Evolutionary conservation across 2,113 vertebrate genomes (phyloP), one percentile per base, ranked within the genome.

Genomic region (Bujurquina vittata): DNA sequence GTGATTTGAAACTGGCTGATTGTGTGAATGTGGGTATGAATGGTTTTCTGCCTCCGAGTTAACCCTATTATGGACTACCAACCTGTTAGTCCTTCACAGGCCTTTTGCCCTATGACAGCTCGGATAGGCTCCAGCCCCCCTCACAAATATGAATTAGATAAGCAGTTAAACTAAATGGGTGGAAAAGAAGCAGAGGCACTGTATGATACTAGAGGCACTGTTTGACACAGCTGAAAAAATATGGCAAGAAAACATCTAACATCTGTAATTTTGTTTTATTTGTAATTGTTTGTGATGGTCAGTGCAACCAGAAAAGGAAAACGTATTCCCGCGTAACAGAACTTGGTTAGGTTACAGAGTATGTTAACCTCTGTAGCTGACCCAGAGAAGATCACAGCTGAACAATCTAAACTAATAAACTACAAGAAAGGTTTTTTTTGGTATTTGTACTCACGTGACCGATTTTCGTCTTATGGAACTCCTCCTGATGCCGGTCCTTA

Each of bases 401-500:
- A 69, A 69, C 15, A 72, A 52, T 72, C 65, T 72, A 52, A 18
- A 52, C 18, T 17, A 18, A 49, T 17, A 49, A 17, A 49, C 15
- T 17, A 49, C 46, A 6, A 15, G 46, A 49, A 17, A 15, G 46
- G 26, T 26, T 17, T 1, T 49, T 49, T 52, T 52, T 52, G 20
- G 31, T 12, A 18, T 61, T 17, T 62, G 3, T 37, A 93, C 97
- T 97, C 86, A 99, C 97, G 2, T 95, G 95, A 2, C 93, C 89
- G 1, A 94, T 92, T 84, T 96, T 97, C 85, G 95, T 96, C 83
- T 97, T 97, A 90, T 96, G 95, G 3, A 94, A 95, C 79, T 97
- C 97, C 26, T 96, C 95, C 84, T 96, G 95, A 72, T 97, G 96
- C 5, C 96, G 90, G 95, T 99, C 98, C 77, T 94, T 97, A 1